phyloP scores from a whole-genome alignment of 2,888 invertebrate species.

The Gerris lacustris region DNA sequence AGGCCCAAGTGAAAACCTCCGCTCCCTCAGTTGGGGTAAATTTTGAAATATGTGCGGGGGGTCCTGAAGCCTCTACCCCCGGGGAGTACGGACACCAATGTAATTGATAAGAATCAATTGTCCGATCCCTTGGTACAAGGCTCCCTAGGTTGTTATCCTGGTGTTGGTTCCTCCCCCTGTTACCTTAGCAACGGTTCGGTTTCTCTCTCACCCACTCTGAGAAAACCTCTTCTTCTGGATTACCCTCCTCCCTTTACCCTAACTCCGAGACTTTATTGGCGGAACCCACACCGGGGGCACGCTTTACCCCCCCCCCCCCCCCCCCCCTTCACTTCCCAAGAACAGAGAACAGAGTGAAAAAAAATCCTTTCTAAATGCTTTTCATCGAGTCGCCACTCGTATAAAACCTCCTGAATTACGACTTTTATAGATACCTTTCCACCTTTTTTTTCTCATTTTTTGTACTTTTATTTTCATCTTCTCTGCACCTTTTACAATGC shows the following conservation, averaged over 20 bases:
- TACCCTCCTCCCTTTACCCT: not conserved
- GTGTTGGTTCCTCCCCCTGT: not conserved
- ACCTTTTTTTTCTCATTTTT: not conserved
- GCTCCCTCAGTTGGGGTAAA: not conserved
- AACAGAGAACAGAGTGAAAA: not conserved
- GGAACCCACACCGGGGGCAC: not conserved
- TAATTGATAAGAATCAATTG: not conserved
- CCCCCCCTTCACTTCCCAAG: not conserved
- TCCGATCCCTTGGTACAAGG: not conserved
- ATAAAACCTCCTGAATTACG: not conserved
- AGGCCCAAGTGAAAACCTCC: not conserved
- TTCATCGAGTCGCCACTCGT: slow-evolving; percentile 1
- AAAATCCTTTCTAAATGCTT: slow-evolving; percentile 1
- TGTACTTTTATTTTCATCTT: too few relatives aligned
- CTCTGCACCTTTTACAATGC: too few relatives aligned
- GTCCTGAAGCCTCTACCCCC: not conserved
- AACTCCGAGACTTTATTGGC: not conserved
- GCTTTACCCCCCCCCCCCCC: not conserved
- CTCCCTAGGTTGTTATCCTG: not conserved
- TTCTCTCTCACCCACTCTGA: not conserved
- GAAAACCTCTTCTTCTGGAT: not conserved
- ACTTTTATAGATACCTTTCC: slow-evolving; percentile 3
- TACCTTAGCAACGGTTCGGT: not conserved
- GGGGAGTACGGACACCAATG: not conserved
- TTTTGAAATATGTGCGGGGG: slow-evolving; percentile 1